These are phyloP conservation scores for Xiphophorus birchmanni DNA, from an alignment of 2,797 vertebrate genomes.

Conservation along the genomic window DNA sequence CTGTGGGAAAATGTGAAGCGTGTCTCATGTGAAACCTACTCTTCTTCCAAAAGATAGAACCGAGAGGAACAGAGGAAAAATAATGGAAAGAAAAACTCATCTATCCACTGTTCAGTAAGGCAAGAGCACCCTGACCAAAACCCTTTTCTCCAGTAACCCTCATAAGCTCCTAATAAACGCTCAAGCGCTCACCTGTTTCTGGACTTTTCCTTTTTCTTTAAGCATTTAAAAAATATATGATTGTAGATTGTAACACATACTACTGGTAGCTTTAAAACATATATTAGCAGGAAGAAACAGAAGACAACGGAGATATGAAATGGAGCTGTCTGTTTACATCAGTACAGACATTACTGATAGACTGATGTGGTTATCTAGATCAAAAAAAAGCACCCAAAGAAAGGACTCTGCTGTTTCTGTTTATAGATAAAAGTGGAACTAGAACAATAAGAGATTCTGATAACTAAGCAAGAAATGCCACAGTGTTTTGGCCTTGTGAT, in stretches of 20 bases:
- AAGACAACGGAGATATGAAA: conserved; percentile 1
- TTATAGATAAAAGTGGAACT: neutral
- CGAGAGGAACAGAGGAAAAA: conserved; percentile 23
- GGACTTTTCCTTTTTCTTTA: conserved; percentile 16
- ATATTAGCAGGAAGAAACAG: neutral
- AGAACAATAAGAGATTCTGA: neutral
- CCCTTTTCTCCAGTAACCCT: conserved; percentile 18
- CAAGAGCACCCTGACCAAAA: neutral
- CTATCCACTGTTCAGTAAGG: conserved; percentile 45
- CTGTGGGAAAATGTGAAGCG: conserved; percentile 65
- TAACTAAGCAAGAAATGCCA: neutral
- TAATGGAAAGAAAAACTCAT: neutral
- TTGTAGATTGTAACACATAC: neutral
- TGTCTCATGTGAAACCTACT: conserved; percentile 52
- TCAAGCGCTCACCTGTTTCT: conserved; percentile 18
- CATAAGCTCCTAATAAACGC: conserved; percentile 14
- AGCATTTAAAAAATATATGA: conserved; percentile 3
- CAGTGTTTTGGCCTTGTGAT: neutral
- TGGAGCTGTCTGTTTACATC: neutral
- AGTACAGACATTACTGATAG: conserved; percentile 5
- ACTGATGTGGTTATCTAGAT: conserved; percentile 5
- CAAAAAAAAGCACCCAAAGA: neutral
- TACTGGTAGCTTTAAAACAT: neutral
- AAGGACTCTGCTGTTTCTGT: neutral
- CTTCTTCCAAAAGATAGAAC: conserved; percentile 29